Percentiles rank a stretch among this genome's conserved stretches.
These are phyloP conservation scores for Desmophyllum pertusum DNA, from an alignment of 92 coral and sea anemone genomes.

Conservation along the genomic window DNA sequence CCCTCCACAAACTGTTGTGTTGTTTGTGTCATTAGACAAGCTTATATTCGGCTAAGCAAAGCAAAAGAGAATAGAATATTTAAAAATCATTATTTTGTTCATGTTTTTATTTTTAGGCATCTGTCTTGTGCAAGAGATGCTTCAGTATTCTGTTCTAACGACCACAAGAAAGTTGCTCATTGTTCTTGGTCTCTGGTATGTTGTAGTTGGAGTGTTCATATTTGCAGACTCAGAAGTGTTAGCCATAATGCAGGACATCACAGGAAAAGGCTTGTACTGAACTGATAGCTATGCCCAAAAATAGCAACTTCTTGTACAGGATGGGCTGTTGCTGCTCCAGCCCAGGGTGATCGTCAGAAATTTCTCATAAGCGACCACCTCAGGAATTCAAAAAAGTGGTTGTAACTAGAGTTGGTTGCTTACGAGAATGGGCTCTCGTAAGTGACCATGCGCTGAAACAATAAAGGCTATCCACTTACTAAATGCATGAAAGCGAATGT, in stretches of 20 bases:
- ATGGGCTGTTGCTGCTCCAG: not conserved
- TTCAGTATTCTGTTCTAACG: conserved; percentile 52
- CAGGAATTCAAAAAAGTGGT: too few relatives aligned
- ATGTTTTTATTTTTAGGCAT: conserved; percentile 56
- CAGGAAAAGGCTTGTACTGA: conserved; percentile 47
- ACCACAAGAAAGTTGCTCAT: conserved; percentile 49
- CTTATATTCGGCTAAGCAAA: too few relatives aligned
- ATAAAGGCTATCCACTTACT: too few relatives aligned
- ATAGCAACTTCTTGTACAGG: not conserved
- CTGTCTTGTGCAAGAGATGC: conserved; percentile 75
- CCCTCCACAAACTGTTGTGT: too few relatives aligned
- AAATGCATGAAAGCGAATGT: too few relatives aligned
- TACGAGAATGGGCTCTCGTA: too few relatives aligned
- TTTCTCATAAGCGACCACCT: too few relatives aligned
- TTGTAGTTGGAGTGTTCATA: conserved; percentile 80
- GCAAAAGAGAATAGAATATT: too few relatives aligned
- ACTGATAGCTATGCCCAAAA: not conserved
- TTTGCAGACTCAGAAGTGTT: conserved; percentile 89
- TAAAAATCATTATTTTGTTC: not conserved
- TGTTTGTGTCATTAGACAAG: too few relatives aligned
- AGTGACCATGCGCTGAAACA: too few relatives aligned
- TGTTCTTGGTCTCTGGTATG: conserved; percentile 70
- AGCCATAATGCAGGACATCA: conserved; percentile 79
- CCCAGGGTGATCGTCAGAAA: too few relatives aligned
- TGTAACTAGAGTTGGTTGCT: too few relatives aligned